These are phyloP conservation scores for Spodoptera frugiperda DNA, from an alignment of 1,140 invertebrate species.

Conservation along the genomic window DNA sequence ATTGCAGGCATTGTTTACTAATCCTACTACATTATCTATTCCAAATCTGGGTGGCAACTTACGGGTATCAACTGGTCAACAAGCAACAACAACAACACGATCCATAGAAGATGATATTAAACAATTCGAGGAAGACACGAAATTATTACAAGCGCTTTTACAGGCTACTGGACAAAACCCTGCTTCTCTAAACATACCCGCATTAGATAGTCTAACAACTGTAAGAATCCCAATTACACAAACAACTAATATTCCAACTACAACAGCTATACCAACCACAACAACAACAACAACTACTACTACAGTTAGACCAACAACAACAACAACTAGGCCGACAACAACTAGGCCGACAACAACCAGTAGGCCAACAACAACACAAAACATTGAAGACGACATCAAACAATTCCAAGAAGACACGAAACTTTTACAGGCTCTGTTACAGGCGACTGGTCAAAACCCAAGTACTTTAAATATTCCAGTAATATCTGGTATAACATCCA, in stretches of 20 bases:
- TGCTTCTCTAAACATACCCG: conserved; percentile 52
- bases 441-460: conserved; percentile 76
- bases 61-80: conserved; percentile 33
- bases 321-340: conserved; percentile 56
- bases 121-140: conserved; percentile 62
- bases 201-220: conserved; percentile 53
- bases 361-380: conserved; percentile 61
- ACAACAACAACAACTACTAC: conserved; percentile 41
- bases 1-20: conserved; percentile 67
- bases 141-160: conserved; percentile 71
- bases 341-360: conserved; percentile 48
- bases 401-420: conserved; percentile 80
- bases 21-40: conserved; percentile 61
- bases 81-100: conserved; percentile 56
- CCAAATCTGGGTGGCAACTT: conserved; percentile 52
- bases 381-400: conserved; percentile 74
- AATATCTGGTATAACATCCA: conserved; percentile 78
- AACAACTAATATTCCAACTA: conserved; percentile 47
- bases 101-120: conserved; percentile 65
- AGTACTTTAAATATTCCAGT: conserved; percentile 66
- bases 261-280: conserved; percentile 53
- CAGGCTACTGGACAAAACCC: conserved; percentile 61
- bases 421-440: conserved; percentile 75
- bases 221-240: conserved; percentile 52
- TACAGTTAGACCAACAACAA: conserved; percentile 51